Base-by-base conservation (phyloP, 1,140 invertebrate species). In the Polypedilum vanderplanki region DNA sequence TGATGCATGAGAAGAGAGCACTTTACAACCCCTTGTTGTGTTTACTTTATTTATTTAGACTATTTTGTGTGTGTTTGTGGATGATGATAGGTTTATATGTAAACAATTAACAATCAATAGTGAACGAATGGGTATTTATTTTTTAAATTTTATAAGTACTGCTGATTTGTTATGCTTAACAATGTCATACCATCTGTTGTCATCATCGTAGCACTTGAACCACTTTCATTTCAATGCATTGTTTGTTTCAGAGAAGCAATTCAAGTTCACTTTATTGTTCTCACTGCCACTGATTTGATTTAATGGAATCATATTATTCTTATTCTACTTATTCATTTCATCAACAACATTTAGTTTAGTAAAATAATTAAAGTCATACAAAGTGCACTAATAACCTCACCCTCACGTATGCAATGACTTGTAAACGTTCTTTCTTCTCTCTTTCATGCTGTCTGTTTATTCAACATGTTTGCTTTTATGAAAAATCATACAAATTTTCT, bases 171-270 rank as follows among this genome's bases (percentile, higher is more conserved):
- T 70, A 3, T 18, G 17, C 18, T 9, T 18, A 70, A 70, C 65
- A 70, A 70, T 70, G 17, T 18, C 65, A 70, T 20, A 18, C 65
- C 65, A 70, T 70, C 65, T 70, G 65, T 70, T 70, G 65, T 70
- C 65, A 18, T 70, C 65, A 18, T 18, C 65, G 17, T 7, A 22
- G 65, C 65, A 70, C 65, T 70, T 70, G 65, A 70, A 70, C 65
- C 18, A 70, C 65, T 20, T 70, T 70, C 20, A 70, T 70, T 70
- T 8, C 5, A 57, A 57, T n/a, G n/a, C n/a, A n/a, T 57, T 57
- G 41, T 46, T 9, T 46, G 64, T 20, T 18, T 20, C 8, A 20
- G 65, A 20, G 65, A 70, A 70, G 17, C 20, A 7, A 70, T 70
- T 70, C 65, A 70, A 70, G 65, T 70, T 70, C 65, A 70, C 17